phyloP scores from a whole-genome alignment of 2,888 invertebrate genomes.

The Rotaria magnacalcarata region DNA sequence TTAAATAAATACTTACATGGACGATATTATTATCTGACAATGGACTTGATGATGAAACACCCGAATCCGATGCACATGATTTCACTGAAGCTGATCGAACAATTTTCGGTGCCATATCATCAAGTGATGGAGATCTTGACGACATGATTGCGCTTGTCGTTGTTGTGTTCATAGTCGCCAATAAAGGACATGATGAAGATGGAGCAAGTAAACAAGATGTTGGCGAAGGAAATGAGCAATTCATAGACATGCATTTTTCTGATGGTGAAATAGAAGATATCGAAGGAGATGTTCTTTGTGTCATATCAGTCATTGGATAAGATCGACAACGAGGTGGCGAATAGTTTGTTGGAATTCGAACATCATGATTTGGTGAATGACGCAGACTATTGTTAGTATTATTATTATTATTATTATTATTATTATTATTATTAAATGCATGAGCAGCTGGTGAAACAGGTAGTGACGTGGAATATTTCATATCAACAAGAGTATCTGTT shows the following conservation, averaged over 20 bases:
- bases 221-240: neutral
- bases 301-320: neutral
- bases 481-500: conserved; percentile 10
- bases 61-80: conserved; percentile 36
- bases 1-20: neutral
- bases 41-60: conserved; percentile 37
- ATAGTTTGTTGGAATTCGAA: neutral
- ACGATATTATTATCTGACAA: conserved; percentile 37
- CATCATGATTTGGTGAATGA: neutral
- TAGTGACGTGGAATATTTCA: neutral
- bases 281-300: neutral
- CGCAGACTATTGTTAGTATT: neutral
- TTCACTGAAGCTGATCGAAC: conserved; percentile 39
- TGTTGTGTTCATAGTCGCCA: neutral
- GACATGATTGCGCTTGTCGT: neutral
- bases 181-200: neutral
- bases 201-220: neutral
- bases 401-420: neutral
- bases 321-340: neutral
- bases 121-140: conserved; percentile 18
- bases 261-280: neutral
- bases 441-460: neutral
- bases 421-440: neutral
- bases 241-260: neutral
- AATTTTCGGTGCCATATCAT: neutral